Evolutionary conservation across 2,797 vertebrate genomes (phyloP).

Genomic region (Champsocephalus esox): DNA sequence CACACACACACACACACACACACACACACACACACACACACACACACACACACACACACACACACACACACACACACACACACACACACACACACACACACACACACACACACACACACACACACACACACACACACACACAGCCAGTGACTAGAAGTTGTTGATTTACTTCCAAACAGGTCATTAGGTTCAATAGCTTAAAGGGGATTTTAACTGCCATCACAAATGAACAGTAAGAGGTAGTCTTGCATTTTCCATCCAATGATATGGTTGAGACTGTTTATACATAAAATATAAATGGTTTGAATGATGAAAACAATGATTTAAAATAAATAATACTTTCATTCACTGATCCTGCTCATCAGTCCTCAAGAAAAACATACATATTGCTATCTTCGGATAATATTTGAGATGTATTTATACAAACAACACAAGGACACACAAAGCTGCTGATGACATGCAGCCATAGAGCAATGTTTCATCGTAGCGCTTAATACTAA

Average conservation of each 20-base stretch:
- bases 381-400: not conserved
- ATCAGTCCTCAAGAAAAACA: conserved; percentile 12
- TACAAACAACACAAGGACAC: not conserved
- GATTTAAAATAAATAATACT: conserved; percentile 8
- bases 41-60: not conserved
- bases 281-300: conserved; percentile 15
- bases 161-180: not conserved
- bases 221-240: conserved; percentile 1
- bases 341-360: not conserved
- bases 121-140: not conserved
- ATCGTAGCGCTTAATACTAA: not conserved
- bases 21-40: too few species aligned
- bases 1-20: too few species aligned
- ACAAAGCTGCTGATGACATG: not conserved
- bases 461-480: not conserved
- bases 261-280: not conserved
- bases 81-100: too few species aligned
- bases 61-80: too few species aligned
- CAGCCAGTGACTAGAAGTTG: not conserved
- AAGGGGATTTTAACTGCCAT: not conserved
- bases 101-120: too few species aligned
- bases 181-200: not conserved
- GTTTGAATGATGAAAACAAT: conserved; percentile 1
- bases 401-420: conserved; percentile 8
- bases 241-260: not conserved